Conservation (phyloP, 2,888 invertebrate species). For the Tenthredo notha region DNA sequence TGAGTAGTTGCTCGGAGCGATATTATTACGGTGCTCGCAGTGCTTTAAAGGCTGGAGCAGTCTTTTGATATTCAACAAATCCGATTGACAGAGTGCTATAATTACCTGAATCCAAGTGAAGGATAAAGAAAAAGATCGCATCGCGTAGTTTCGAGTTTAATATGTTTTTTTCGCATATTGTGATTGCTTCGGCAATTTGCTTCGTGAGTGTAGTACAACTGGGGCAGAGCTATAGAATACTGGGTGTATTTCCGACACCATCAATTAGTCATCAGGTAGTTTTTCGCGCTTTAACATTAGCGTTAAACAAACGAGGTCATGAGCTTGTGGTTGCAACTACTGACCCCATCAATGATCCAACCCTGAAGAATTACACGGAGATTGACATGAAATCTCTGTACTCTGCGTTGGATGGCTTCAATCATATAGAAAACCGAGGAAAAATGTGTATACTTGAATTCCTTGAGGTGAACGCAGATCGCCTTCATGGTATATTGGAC, state of each 20-base stretch:
- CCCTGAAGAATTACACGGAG: conserved; percentile 57
- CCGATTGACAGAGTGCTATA: not conserved
- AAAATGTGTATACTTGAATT: rapidly evolving
- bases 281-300: conserved; percentile 61
- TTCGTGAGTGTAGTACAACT: not conserved
- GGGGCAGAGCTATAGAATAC: conserved; percentile 15
- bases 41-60: not conserved
- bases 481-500: not conserved
- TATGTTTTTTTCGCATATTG: not conserved
- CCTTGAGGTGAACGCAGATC: conserved; percentile 53
- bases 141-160: not conserved
- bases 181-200: not conserved
- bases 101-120: not conserved
- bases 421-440: not conserved
- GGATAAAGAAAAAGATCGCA: not conserved
- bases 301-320: conserved; percentile 63
- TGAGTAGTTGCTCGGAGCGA: not conserved
- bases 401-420: not conserved
- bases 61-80: no score
- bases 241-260: conserved; percentile 61
- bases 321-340: conserved; percentile 64
- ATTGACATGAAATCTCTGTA: conserved; percentile 51
- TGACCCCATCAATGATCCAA: conserved; percentile 54
- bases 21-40: not conserved
- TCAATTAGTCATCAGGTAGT: conserved; percentile 64